Percentiles rank a stretch among this genome's conserved stretches.
Conservation (phyloP, 1,140 invertebrate genomes). For the Steinernema khuongi region DNA sequence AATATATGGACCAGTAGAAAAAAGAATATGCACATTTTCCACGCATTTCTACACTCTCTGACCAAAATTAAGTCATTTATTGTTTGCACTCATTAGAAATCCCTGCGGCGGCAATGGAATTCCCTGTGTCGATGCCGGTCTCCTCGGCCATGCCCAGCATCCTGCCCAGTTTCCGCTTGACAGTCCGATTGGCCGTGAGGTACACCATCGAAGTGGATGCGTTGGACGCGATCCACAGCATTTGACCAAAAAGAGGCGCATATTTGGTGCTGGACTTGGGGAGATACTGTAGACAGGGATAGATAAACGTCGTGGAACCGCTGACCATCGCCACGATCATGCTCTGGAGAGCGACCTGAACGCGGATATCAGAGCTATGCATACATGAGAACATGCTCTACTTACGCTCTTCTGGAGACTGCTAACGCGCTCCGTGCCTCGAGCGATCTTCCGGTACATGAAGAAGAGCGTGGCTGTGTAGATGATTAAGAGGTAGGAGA, state of each 20-base stretch:
- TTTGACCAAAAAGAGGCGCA: neutral
- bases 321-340: neutral
- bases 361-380: neutral
- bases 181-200: neutral
- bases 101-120: neutral
- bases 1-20: too few species aligned
- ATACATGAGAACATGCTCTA: neutral
- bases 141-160: neutral
- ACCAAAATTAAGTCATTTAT: too few species aligned
- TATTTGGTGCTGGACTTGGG: neutral
- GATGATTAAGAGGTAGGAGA: neutral
- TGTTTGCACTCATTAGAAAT: too few species aligned
- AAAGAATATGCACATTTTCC: too few species aligned
- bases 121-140: neutral
- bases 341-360: neutral
- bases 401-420: conserved; percentile 5
- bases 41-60: too few species aligned
- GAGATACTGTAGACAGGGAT: neutral
- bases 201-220: neutral
- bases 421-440: neutral
- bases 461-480: neutral
- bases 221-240: neutral
- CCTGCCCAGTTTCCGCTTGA: neutral
- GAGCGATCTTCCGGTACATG: neutral
- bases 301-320: neutral